These are phyloP conservation scores for Helarctos malayanus DNA, from an alignment of 2,797 vertebrate genomes.

Conservation along the genomic window DNA sequence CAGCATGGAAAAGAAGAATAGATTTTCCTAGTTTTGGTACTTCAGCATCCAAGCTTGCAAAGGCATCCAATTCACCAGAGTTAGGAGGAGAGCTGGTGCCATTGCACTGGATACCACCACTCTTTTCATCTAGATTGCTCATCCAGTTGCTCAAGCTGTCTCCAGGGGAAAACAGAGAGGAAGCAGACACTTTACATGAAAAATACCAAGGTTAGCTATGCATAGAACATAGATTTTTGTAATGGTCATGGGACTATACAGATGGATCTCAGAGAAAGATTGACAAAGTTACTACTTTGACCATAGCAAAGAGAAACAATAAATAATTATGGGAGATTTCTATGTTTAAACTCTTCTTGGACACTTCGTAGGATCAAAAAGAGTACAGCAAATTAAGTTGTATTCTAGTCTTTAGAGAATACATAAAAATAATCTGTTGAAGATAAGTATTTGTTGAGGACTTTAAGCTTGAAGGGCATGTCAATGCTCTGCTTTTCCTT, in stretches of 20 bases:
- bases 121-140: background rate
- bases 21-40: background rate
- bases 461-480: background rate
- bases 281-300: background rate
- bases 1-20: background rate
- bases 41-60: background rate
- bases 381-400: background rate
- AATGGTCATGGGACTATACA: background rate
- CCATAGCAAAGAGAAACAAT: background rate
- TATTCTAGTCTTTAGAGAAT: background rate
- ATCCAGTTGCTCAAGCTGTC: background rate
- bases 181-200: background rate
- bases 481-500: background rate
- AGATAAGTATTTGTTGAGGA: background rate
- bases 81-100: background rate
- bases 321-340: background rate
- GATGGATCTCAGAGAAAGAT: background rate
- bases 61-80: background rate
- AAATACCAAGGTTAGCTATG: background rate
- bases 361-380: background rate
- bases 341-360: background rate
- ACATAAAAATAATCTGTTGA: background rate
- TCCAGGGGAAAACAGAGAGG: background rate
- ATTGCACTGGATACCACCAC: too few species aligned
- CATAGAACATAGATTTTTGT: background rate